Conservation (phyloP, 2,888 invertebrate genomes). For the Schizaphis graminum region DNA sequence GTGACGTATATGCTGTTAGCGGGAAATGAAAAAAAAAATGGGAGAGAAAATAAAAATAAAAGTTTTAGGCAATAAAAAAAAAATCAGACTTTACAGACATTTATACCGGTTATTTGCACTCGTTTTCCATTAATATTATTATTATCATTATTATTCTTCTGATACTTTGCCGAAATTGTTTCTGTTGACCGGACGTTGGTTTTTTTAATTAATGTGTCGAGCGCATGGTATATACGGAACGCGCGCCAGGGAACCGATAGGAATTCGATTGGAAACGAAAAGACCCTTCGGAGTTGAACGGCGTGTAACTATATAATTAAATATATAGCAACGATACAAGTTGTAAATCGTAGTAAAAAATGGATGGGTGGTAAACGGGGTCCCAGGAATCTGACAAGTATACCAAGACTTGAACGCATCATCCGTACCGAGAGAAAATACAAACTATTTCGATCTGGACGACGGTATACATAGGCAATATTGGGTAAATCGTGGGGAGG, state of each 20-base stretch:
- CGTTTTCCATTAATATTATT: not conserved
- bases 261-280: constrained; percentile 40
- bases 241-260: not conserved
- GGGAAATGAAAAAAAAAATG: not conserved
- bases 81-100: not conserved
- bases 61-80: not conserved
- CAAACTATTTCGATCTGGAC: not conserved
- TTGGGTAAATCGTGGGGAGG: not conserved
- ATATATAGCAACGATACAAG: not conserved
- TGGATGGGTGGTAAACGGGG: not conserved
- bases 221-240: not conserved
- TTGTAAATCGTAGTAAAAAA: not conserved
- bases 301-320: not conserved
- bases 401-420: not conserved
- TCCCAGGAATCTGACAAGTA: not conserved
- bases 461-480: too few relatives aligned
- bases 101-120: not conserved
- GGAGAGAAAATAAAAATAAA: not conserved
- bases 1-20: not conserved
- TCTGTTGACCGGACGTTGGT: not conserved
- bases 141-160: not conserved
- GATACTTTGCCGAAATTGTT: not conserved
- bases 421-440: not conserved
- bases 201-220: constrained; percentile 26
- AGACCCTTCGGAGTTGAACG: not conserved